Percentiles rank a stretch among this genome's conserved stretches.
Evolutionary conservation across 2,113 vertebrate species (phyloP).

Genomic region (Poicephalus gulielmi): DNA sequence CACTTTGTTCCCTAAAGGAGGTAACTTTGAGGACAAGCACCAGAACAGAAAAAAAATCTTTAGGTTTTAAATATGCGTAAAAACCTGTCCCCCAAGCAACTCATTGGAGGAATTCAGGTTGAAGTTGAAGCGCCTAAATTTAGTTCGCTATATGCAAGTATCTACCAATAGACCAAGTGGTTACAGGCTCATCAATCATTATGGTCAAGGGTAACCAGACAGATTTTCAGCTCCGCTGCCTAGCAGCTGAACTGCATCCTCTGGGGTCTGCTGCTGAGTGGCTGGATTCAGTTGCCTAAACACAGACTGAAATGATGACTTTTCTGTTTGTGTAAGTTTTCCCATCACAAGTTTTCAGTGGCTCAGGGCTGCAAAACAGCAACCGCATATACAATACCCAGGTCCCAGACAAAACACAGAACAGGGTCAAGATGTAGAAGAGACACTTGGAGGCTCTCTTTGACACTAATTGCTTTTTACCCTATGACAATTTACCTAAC

Average conservation of each 20-base stretch:
- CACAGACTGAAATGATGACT: background rate
- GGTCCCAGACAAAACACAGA: background rate
- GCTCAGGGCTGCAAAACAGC: background rate
- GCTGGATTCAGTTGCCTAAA: background rate
- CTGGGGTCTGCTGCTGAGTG: accelerated
- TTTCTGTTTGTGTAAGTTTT: background rate
- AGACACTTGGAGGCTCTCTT: background rate
- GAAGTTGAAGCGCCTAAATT: background rate
- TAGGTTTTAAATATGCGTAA: background rate
- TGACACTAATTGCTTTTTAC: background rate
- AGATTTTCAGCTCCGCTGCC: background rate
- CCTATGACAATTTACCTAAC: background rate
- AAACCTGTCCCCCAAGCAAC: background rate
- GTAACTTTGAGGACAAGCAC: background rate
- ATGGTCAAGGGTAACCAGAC: background rate
- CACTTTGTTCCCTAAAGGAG: background rate
- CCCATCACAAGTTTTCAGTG: background rate
- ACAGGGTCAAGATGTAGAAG: accelerated
- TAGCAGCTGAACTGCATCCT: background rate
- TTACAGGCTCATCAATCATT: accelerated
- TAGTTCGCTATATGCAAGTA: background rate
- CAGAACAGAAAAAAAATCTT: background rate
- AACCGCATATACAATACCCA: background rate
- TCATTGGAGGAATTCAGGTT: background rate
- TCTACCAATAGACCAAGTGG: background rate